Base-by-base conservation (phyloP, 2,113 vertebrate species). In the Scalopus aquaticus region DNA sequence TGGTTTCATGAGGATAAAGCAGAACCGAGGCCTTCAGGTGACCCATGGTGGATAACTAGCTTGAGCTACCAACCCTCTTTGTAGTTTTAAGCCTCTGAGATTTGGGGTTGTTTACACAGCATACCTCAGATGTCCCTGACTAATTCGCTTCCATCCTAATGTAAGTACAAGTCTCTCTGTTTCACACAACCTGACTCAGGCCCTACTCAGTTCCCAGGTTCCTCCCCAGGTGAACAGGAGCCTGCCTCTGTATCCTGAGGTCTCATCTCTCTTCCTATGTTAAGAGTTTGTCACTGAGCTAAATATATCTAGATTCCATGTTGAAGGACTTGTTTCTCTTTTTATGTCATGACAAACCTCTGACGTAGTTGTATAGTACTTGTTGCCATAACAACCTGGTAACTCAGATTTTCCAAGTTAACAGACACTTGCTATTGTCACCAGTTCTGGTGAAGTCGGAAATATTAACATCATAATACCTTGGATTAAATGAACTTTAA, bases 341-440 rank as follows among this genome's bases (percentile, higher is more conserved):
- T 88, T 65, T 19, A 74, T 44, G 30, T 89, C 46, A 49, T 74
- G 49, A 49, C 60, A 95, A 86, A 77, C 37, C 51, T 95, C 92
- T 65, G 78, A 90, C 4, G 39, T 76, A 93, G 44, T 82, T 91
- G n/a, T 20, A 32, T 24, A 70, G 44, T 76, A 88, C n/a, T 35
- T 37, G 30, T 94, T 94, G 89, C 80, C 91, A 62, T 91, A 88
- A 91, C 82, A 96, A 95, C 77, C 49, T 26, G 20, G 76, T 77
- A 64, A 69, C 42, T 91, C 93, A 73, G 35, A 67, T 77, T 82
- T 82, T 72, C 83, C 24, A 28, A 54, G 58, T 62, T 85, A 69
- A 88, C 44, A 16, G 9, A 78, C 9, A 51, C 51, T 76, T 82
- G 30, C n/a, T 88, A 24, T 76, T 79, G 80, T 92, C 49, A 64